Evolutionary conservation across 2,888 invertebrate species (phyloP).

Genomic region (Caenorhabditis auriculariae): DNA sequence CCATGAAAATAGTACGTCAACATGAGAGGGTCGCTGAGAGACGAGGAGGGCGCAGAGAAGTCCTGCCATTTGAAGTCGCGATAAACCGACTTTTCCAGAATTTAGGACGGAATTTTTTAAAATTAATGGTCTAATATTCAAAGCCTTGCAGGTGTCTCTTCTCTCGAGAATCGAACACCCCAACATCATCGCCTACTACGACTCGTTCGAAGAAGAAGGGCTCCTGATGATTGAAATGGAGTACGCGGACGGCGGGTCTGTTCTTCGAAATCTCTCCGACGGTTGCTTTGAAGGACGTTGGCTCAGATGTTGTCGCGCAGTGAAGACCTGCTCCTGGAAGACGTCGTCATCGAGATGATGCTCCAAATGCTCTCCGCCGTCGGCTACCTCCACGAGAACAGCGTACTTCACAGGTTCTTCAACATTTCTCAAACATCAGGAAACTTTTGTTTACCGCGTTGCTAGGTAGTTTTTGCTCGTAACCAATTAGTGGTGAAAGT

Average conservation of each 20-base stretch:
- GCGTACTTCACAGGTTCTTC: slow-evolving; percentile 69
- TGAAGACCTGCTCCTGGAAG: slow-evolving; percentile 70
- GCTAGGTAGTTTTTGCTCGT: no score
- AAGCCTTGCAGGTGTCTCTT: slow-evolving; percentile 69
- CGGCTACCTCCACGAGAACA: slow-evolving; percentile 75
- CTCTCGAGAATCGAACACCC: slow-evolving; percentile 76
- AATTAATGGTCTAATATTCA: no score
- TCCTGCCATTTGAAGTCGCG: no score
- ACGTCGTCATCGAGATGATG: slow-evolving; percentile 50
- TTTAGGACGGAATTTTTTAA: no score
- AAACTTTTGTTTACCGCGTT: no score
- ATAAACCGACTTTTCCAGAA: no score
- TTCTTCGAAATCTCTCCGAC: background rate
- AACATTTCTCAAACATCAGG: no score
- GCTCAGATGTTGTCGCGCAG: slow-evolving; percentile 72
- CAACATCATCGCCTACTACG: slow-evolving; percentile 74
- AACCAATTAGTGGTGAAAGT: no score
- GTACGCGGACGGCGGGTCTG: slow-evolving; percentile 75
- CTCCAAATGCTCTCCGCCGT: slow-evolving; percentile 75
- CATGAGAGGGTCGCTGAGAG: no score
- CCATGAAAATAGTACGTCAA: no score
- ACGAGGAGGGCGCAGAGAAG: no score
- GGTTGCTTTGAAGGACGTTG: slow-evolving; percentile 68
- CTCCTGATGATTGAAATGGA: slow-evolving; percentile 78
- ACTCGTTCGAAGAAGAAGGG: slow-evolving; percentile 76